A percentile compares a stretch with the other conserved stretches of the same genome.
phyloP scores from a whole-genome alignment of 2,797 vertebrate genomes.

The Peromyscus nudipes region DNA sequence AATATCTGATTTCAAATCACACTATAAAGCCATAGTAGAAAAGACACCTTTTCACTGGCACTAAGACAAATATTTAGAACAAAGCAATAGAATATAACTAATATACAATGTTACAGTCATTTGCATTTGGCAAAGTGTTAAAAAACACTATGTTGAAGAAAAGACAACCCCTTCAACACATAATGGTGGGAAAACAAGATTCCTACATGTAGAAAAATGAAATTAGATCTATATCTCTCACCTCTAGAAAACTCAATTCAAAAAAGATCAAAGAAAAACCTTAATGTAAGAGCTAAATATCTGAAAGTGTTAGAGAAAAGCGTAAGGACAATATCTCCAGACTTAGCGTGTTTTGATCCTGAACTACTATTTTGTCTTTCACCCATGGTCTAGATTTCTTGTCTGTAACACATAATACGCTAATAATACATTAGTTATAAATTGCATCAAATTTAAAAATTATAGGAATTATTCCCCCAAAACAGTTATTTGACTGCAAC shows the following conservation, averaged over 20 bases:
- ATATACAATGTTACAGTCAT: neutral
- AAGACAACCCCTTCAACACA: neutral
- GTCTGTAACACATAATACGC: neutral
- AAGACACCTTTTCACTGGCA: neutral
- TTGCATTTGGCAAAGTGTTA: neutral
- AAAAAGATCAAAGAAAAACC: neutral
- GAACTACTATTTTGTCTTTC: neutral
- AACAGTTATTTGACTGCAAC: neutral
- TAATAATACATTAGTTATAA: constrained; percentile 1
- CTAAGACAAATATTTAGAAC: neutral
- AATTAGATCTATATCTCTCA: neutral
- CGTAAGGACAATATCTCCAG: neutral
- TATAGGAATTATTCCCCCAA: neutral
- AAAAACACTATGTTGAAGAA: neutral
- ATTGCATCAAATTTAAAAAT: neutral
- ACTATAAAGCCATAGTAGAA: neutral
- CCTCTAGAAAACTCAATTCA: neutral
- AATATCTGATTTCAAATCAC: neutral
- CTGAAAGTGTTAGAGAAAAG: neutral
- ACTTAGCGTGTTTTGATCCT: neutral
- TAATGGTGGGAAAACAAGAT: neutral
- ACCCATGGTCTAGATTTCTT: neutral
- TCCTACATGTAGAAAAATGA: neutral
- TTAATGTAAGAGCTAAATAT: neutral
- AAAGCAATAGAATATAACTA: neutral